phyloP scores from a whole-genome alignment of 2,797 vertebrate genomes.

The Synaphobranchus kaupii region DNA sequence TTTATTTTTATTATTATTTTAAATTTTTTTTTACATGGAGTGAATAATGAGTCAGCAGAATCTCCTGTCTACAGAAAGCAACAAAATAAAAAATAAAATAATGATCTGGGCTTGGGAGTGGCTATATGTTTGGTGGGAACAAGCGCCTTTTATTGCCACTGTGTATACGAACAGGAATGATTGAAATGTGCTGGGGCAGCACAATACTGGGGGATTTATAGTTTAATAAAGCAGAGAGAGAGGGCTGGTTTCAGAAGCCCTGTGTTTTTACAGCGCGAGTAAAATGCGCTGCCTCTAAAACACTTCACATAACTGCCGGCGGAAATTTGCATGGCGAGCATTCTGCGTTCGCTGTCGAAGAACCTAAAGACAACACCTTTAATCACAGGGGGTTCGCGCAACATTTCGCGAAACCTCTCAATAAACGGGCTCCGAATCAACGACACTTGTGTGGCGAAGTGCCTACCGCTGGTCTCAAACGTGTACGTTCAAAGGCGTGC shows the following conservation, averaged over 20 bases:
- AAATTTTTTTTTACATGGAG: background rate
- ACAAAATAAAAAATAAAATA: constrained; percentile 21
- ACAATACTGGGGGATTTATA: constrained; percentile 63
- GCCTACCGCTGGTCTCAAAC: constrained; percentile 55
- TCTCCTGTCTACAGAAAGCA: background rate
- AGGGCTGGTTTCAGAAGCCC: constrained; percentile 57
- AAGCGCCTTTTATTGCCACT: constrained; percentile 53
- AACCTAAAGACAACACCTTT: constrained; percentile 49
- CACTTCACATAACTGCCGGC: constrained; percentile 60
- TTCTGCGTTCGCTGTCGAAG: constrained; percentile 49
- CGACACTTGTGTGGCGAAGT: constrained; percentile 50
- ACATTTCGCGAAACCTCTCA: constrained; percentile 19
- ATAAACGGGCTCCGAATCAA: background rate
- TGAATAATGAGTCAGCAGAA: background rate
- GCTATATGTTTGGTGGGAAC: constrained; percentile 42
- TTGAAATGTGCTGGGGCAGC: constrained; percentile 56
- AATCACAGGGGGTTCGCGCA: constrained; percentile 44
- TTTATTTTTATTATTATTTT: background rate
- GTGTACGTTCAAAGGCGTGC: constrained; percentile 50
- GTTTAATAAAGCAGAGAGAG: constrained; percentile 71
- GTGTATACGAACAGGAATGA: constrained; percentile 53
- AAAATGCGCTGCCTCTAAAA: constrained; percentile 58
- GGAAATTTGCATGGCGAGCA: constrained; percentile 59
- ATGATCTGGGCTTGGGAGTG: constrained; percentile 48
- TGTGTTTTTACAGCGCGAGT: constrained; percentile 59